Percentiles rank a stretch among this genome's conserved stretches.
These are phyloP conservation scores for Laterallus jamaicensis DNA, from an alignment of 2,113 vertebrate species.

Conservation along the genomic window DNA sequence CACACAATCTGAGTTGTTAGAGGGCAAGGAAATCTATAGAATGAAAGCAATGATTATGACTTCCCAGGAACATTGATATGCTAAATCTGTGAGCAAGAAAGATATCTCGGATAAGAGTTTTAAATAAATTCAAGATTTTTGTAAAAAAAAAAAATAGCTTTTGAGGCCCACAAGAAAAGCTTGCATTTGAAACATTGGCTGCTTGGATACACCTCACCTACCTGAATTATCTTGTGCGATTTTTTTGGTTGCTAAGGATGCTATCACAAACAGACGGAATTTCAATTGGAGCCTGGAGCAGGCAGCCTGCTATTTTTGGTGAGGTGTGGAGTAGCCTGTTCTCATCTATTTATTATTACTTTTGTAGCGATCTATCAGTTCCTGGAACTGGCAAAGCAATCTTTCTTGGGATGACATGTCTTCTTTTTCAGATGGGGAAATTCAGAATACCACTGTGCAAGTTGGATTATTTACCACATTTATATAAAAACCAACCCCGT, in stretches of 20 bases:
- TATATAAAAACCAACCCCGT: neutral
- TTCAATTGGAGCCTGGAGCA: conserved; percentile 22
- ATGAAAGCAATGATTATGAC: conserved; percentile 63
- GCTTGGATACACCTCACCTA: conserved; percentile 63
- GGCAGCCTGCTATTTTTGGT: conserved; percentile 13
- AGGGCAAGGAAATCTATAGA: conserved; percentile 66
- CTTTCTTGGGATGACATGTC: neutral
- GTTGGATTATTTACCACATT: neutral
- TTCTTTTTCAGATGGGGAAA: neutral
- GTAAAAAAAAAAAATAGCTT: neutral
- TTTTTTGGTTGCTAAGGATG: conserved; percentile 64
- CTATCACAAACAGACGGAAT: conserved; percentile 33
- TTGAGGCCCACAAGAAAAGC: neutral
- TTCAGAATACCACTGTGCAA: neutral
- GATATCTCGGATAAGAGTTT: neutral
- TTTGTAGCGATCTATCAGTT: neutral
- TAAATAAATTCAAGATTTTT: conserved; percentile 34
- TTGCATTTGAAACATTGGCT: conserved; percentile 46
- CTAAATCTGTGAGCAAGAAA: conserved; percentile 25
- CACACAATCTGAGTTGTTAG: conserved; percentile 48
- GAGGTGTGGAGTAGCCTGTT: neutral
- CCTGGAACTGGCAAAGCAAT: neutral
- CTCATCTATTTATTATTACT: neutral
- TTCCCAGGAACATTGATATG: conserved; percentile 53
- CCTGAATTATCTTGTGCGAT: conserved; percentile 37